Base-by-base conservation (phyloP, 2,888 invertebrate genomes). In the Tetranychus truncatus region DNA sequence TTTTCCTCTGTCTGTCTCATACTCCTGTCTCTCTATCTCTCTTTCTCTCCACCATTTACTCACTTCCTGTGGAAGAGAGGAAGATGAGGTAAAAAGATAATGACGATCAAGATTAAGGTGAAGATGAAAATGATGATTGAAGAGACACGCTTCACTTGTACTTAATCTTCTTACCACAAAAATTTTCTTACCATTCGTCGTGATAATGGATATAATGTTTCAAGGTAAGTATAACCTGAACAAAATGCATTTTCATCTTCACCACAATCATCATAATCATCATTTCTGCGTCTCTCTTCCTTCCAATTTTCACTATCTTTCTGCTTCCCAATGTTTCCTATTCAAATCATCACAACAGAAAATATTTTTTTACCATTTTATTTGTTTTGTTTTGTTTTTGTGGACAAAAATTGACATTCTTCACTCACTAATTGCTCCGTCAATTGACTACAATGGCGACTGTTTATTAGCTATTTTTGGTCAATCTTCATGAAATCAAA, bases 161-260 rank as follows among this genome's bases (percentile, higher is more conserved):
- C 55, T 55, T 55, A 55, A 55, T 55, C 55, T 55, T 55, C 55
- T 55, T 55, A 55, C 55, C 55, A 55, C 55, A 55, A 55, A 15
- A 55, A 55, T 15, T 55, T 55, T 15, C 9, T 55, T 15, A 55
- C 15, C 55, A 55, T 55, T 9, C 6, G 55, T 55, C 55, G 55
- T 55, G 55, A 55, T 55, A 55, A 55, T 55, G 55, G 55, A 55
- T 55, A 55, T 55, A 55, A 55, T 55, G 55, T 55, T 55, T 55
- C 55, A 55, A 55, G 55, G 55, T 55, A 55, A 55, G 11, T 55
- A 55, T 55, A 15, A 55, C 55, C 15, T 55, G 3, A 34, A 55
- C 11, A 55, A 55, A 3, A 55, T 55, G 15, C 55, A 55, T 55
- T 55, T 55, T 55, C 55, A 55, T 3, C 9, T 55, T 55, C 55